These are phyloP conservation scores for Leptopterna dolabrata DNA, from an alignment of 2,888 invertebrate genomes.

Conservation along the genomic window DNA sequence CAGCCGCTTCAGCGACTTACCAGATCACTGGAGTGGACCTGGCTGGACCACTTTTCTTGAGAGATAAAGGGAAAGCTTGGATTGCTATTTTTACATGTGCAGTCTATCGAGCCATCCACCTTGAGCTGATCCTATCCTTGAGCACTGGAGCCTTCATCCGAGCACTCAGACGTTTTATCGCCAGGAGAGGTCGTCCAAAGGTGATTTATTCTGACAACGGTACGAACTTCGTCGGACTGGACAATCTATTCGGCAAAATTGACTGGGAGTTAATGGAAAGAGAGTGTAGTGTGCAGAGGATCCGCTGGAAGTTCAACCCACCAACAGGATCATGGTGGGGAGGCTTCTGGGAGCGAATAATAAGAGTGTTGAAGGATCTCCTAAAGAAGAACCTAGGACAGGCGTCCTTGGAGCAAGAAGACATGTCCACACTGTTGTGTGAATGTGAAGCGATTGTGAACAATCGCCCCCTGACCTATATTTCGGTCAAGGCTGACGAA, in stretches of 20 bases:
- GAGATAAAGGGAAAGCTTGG: conserved; percentile 59
- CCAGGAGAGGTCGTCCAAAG: conserved; percentile 60
- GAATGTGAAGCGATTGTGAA: background rate
- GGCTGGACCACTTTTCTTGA: conserved; percentile 62
- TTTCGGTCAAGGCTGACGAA: background rate
- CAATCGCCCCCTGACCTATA: conserved; percentile 2
- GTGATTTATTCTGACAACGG: conserved; percentile 8
- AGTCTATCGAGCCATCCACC: conserved; percentile 64
- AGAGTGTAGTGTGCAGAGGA: background rate
- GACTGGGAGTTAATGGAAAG: conserved; percentile 32
- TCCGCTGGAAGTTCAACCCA: conserved; percentile 5
- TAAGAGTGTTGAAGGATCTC: background rate
- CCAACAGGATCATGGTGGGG: conserved; percentile 14
- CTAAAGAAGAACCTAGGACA: background rate
- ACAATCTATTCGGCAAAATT: background rate
- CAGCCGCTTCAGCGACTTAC: conserved; percentile 58
- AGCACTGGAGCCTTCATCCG: conserved; percentile 62
- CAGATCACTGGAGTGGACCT: conserved; percentile 63
- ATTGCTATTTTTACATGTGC: conserved; percentile 65
- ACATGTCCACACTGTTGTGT: background rate
- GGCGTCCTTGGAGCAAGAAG: background rate
- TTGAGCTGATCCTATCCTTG: conserved; percentile 63
- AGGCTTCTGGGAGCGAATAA: background rate
- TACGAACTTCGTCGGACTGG: conserved; percentile 19
- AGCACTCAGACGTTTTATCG: conserved; percentile 62